Conservation (phyloP, 1,140 invertebrate species). For the Pogonognathellus flavescens region DNA sequence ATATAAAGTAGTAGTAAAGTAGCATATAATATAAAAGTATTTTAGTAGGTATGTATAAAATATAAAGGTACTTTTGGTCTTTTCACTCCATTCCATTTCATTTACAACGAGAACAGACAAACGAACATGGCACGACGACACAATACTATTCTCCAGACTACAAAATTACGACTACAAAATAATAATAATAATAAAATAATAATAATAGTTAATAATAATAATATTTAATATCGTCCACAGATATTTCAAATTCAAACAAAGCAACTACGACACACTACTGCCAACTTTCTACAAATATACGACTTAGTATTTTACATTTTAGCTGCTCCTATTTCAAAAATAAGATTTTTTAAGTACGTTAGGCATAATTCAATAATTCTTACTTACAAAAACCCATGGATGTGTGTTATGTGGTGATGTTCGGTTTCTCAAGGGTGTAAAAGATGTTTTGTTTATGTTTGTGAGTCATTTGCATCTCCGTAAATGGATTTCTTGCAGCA, state of each 20-base stretch:
- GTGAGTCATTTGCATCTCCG: too few species aligned
- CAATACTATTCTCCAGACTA: constrained; percentile 2
- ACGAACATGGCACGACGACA: constrained; percentile 42
- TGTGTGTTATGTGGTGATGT: too few species aligned
- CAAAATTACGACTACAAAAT: constrained; percentile 10
- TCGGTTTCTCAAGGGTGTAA: too few species aligned
- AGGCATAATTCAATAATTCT: too few species aligned
- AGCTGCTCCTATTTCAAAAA: too few species aligned
- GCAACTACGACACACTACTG: background rate
- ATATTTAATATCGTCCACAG: background rate
- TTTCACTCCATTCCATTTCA: constrained; percentile 47
- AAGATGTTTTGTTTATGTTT: too few species aligned
- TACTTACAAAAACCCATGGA: too few species aligned
- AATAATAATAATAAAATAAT: background rate
- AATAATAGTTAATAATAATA: too few species aligned
- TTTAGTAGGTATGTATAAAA: background rate
- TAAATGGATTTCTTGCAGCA: too few species aligned
- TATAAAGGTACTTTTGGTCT: constrained; percentile 33
- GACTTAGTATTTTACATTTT: too few species aligned
- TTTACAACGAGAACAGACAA: constrained; percentile 38
- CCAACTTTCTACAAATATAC: constrained; percentile 20
- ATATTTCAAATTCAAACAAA: background rate
- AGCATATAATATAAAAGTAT: background rate
- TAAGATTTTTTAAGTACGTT: too few species aligned
- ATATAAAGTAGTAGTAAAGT: background rate